Base-by-base conservation (phyloP, 2,888 invertebrate species). In the Linyphia triangularis region DNA sequence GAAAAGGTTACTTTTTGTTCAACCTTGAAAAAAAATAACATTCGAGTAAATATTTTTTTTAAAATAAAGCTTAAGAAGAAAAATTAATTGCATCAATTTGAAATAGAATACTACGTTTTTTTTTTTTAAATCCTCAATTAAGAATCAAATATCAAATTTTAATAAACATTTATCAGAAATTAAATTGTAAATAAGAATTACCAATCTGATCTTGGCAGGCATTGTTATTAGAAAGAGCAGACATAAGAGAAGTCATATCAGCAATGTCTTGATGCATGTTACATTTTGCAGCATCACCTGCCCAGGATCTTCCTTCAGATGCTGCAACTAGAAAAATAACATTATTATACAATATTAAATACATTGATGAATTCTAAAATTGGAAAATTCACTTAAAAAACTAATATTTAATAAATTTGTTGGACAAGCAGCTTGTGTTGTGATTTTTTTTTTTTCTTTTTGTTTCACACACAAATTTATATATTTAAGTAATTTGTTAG, bases 201-300 rank as follows among this genome's bases (percentile, higher is more conserved):
- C 86, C 81, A 28, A 88, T 81, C 75, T 75, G 86, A 88, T 88
- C 86, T 81, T 88, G 86, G 30, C 63, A 70, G 13, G 81, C 40
- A 63, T 72, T 86, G 28, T 65, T 86, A 65, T 57, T 72, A 9
- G 69, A 57, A 24, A 79, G 67, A 33, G 78, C 78, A 28, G 79
- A 72, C 63, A 73, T 75, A 16, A 88, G 73, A 57, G 86, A n/a
- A 7, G 73, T 51, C 81, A 81, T 88, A 43, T 82, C 83, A 51
- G 83, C 19, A 26, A 83, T 59, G 37, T 88, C 83, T 77, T 83
- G 83, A n/a, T n/a, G n/a, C 43, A 67, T 69, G 65, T 83, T 88
- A 51, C 78, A 83, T 70, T 83, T 88, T 26, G 70, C 43, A 16
- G 65, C 59, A 19, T 88, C 88, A 40, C 75, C 24, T 83, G 43